Base-by-base conservation (phyloP, 2,797 vertebrate genomes). In the Diceros bicornis region DNA sequence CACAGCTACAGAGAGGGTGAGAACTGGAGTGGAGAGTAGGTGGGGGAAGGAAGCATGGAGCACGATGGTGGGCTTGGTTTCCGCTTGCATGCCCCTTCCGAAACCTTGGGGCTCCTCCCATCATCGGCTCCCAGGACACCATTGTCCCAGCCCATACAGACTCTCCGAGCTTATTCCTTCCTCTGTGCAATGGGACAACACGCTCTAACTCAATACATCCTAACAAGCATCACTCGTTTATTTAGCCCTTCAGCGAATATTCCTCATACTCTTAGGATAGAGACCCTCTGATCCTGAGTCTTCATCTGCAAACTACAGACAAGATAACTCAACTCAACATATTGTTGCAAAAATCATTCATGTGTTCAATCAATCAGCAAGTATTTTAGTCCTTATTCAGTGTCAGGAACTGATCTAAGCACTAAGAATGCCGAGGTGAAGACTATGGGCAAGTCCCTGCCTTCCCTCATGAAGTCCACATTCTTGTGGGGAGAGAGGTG, bases 121-220 rank as follows among this genome's bases (percentile, higher is more conserved):
- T 12, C 62, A 1, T 7, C 1, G 10, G 20, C 20, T 20, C 5
- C 44, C 4, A 4, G 64, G 32, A 62, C 1, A 11, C 57, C 11
- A 4, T 16, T 29, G 9, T n/a, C 17, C 14, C 32, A 52, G 23
- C 25, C 18, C 41, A 37, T 2, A 0, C 20, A 57, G 41, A 6
- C 13, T 2, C 59, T 29, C 52, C 2, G 7, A 59, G 47, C 20
- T 5, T n/a, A 32, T 5, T 18, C 13, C 27, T 55, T 20, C 68
- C 41, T 25, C 16, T 37, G 7, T 8, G 41, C 34, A 4, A 44
- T 8, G 47, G 25, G 72, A 13, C 66, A 8, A 27, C 29, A 7
- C 0, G 7, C 10, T 47, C 37, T 57, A 18, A 23, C 0, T 2
- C 50, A 17, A 2, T 2, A 1, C 1, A 11, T 37, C 1, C 0